Evolutionary conservation across 2,113 vertebrate species (phyloP).

Genomic region (Apistogramma diplotaenia): DNA sequence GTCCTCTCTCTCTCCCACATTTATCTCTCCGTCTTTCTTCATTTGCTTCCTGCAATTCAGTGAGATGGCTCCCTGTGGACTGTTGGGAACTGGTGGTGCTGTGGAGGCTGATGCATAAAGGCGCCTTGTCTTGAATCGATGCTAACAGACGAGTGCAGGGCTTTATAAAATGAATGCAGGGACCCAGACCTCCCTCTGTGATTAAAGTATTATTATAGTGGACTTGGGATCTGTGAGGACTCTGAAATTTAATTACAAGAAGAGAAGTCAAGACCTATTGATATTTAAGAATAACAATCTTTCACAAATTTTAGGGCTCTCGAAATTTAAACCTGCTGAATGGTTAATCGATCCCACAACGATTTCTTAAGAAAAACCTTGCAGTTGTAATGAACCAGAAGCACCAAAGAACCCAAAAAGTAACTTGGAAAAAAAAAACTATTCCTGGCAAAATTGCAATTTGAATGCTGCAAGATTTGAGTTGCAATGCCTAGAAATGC

Average conservation of each 20-base stretch:
- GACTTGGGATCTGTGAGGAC: not conserved
- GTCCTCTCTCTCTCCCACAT: constrained; percentile 42
- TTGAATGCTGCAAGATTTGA: too few relatives aligned
- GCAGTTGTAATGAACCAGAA: not conserved
- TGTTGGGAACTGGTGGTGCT: constrained; percentile 53
- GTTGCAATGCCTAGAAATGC: too few relatives aligned
- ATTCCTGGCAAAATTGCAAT: too few relatives aligned
- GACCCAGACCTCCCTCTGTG: not conserved
- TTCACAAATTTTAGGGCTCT: not conserved
- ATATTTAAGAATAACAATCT: not conserved
- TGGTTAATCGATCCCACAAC: not conserved
- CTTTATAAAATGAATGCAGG: not conserved
- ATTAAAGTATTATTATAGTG: not conserved
- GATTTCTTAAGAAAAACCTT: not conserved
- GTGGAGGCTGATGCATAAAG: constrained; percentile 56
- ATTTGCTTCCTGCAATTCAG: constrained; percentile 60
- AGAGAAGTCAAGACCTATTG: not conserved
- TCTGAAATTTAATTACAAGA: not conserved
- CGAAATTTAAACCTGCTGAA: not conserved
- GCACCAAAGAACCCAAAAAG: not conserved
- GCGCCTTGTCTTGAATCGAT: constrained; percentile 44
- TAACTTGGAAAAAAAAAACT: too few relatives aligned
- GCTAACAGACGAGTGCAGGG: not conserved
- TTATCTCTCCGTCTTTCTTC: constrained; percentile 43
- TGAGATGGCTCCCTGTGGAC: constrained; percentile 62